Evolutionary conservation across 2,888 invertebrate species (phyloP), one percentile per base, ranked within the genome.

Genomic region (Stenoptilia bipunctidactyla): DNA sequence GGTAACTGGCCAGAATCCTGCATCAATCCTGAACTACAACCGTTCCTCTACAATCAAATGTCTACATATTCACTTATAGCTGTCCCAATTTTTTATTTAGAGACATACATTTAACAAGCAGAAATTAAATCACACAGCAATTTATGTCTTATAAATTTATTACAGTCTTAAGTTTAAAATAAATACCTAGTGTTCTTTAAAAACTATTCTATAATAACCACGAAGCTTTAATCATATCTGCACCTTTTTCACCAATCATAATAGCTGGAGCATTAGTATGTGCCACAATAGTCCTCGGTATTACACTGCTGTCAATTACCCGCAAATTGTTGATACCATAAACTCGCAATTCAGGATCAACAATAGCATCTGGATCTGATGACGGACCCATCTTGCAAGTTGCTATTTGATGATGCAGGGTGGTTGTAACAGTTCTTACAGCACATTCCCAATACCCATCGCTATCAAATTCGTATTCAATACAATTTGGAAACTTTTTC

Each of bases 201-300:
- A n/a, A n/a, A n/a, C n/a, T n/a, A n/a, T n/a, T 20, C 8, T 20
- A 20, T 20, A 20, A 5, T 8, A 13, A 6, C 88, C 88, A 89
- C 38, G 71, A 66, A 27, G 59, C 56, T 48, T 84, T 87, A 38
- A 90, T 86, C 62, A 89, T 74, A 57, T 89, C 90, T 0, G 90
- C 85, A 2, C 86, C 90, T 52, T 90, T 91, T 66, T 92, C 92
- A 0, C 88, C 91, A 20, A 91, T 86, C 90, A 91, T 90, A 33
- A 90, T 86, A 1, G 89, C 87, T 2, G 89, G 88, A 0, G 89
- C 90, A 40, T 87, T 87, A 0, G 90, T 90, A 61, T 91, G 90
- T 0, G 88, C 87, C 6, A 87, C 87, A 34, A 88, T 84, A 5
- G 90, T 85, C 38, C 83, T 72, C 1, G 91, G 91, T 60, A 91